phyloP scores from a whole-genome alignment of 2,113 vertebrate genomes.

The Corythornis cristatus region DNA sequence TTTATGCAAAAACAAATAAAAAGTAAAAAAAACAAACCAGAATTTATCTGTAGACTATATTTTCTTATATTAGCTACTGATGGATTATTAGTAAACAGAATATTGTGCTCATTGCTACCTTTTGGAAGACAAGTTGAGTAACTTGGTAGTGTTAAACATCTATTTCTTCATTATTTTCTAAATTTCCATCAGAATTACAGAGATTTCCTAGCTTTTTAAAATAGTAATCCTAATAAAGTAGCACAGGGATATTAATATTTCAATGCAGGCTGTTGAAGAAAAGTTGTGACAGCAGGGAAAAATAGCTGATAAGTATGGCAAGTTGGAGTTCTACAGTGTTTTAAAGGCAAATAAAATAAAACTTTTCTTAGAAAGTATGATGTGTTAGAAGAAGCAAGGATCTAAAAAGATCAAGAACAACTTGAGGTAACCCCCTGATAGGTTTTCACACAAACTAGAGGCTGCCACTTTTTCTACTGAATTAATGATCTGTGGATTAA shows the following conservation, averaged over 20 bases:
- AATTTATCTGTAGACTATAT: neutral
- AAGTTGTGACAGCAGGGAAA: neutral
- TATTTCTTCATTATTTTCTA: neutral
- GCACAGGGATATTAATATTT: slow-evolving; percentile 11
- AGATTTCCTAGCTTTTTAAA: neutral
- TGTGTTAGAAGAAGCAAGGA: neutral
- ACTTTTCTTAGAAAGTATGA: neutral
- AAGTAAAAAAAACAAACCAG: too few relatives aligned
- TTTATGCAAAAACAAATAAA: neutral
- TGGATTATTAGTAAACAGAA: neutral
- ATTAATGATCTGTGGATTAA: slow-evolving; percentile 7
- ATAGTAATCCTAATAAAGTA: neutral
- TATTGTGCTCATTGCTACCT: neutral
- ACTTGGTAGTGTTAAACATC: neutral
- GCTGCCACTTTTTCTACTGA: neutral
- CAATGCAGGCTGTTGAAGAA: neutral
- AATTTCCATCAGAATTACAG: neutral
- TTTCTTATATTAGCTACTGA: neutral
- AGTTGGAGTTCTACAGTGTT: neutral
- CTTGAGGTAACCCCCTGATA: neutral
- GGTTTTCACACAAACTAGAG: neutral
- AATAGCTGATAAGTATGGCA: neutral
- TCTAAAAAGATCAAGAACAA: slow-evolving; percentile 3
- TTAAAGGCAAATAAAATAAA: slow-evolving; percentile 15
- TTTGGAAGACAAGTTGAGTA: neutral